These are phyloP conservation scores for Ptiloglossa arizonensis DNA, from an alignment of 1,140 invertebrate genomes.

Conservation along the genomic window DNA sequence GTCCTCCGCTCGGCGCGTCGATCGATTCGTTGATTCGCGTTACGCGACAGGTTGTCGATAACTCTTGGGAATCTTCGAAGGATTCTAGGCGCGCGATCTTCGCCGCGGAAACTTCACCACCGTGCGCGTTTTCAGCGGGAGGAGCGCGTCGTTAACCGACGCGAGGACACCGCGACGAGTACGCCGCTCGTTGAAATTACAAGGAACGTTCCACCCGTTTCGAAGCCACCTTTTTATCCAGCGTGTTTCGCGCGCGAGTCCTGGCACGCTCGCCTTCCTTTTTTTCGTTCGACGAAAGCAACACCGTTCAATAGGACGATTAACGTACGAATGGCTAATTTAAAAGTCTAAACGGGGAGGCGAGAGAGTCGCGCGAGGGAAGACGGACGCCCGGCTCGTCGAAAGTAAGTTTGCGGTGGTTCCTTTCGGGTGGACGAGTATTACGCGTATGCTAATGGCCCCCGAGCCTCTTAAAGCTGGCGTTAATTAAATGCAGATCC, in stretches of 20 bases:
- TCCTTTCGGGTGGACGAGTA: neutral
- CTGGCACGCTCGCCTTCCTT: neutral
- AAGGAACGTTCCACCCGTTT: neutral
- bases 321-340: slow-evolving; percentile 19
- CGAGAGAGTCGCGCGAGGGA: too few species aligned
- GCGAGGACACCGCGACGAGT: too few species aligned
- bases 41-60: neutral
- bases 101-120: too few species aligned
- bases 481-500: slow-evolving; percentile 18
- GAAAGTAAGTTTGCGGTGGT: neutral
- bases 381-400: neutral
- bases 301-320: neutral
- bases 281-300: too few species aligned
- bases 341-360: slow-evolving; percentile 27
- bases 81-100: neutral
- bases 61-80: too few species aligned
- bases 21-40: neutral
- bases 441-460: slow-evolving; percentile 24
- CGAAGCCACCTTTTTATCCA: neutral
- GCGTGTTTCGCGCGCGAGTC: neutral
- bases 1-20: neutral
- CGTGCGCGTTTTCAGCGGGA: too few species aligned
- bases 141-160: too few species aligned
- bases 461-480: neutral
- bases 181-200: neutral